Base-by-base conservation (phyloP, 2,888 invertebrate genomes). In the Trachelus tabidus region DNA sequence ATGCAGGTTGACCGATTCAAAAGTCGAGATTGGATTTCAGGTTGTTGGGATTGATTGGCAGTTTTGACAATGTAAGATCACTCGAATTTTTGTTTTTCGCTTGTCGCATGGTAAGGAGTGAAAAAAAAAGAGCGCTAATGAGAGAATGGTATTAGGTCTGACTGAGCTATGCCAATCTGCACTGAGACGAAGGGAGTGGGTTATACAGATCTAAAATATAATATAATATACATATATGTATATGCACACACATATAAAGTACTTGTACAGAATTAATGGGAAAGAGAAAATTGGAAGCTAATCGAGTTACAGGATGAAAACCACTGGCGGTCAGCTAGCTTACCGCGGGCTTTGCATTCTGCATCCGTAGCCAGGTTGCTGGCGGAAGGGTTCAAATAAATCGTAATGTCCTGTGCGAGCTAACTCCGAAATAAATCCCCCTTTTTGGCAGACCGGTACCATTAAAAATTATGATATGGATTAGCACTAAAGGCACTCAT, bases 271-370 rank as follows among this genome's bases (percentile, higher is more conserved):
- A 23, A 23, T 56, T 56, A 56, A 56, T 9, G 56, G 23, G 75
- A 71, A 81, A 81, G 79, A 81, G 79, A 80, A 79, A 87, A 84
- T 84, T 81, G 85, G 84, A 83, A 85, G 84, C 87, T 90, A 90
- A 90, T 90, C 88, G 89, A 89, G 88, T 90, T 89, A 89, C 85
- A 87, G 82, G 87, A 88, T 89, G 88, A 87, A 90, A 90, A 90
- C 90, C 90, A 85, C 88, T 82, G 87, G 86, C 81, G 89, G 90
- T 90, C 88, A 89, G 84, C 85, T 87, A 88, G 88, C 87, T 87
- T 85, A 85, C 86, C 87, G 82, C 83, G 81, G 86, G 84, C 85
- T 85, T 87, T 88, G 86, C 85, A 86, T 89, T 85, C 85, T 86
- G 84, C 84, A 85, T 83, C 82, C 82, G 76, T 76, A 78, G 80